Conservation (phyloP, 1,140 invertebrate species). For the Mamestra configurata region DNA sequence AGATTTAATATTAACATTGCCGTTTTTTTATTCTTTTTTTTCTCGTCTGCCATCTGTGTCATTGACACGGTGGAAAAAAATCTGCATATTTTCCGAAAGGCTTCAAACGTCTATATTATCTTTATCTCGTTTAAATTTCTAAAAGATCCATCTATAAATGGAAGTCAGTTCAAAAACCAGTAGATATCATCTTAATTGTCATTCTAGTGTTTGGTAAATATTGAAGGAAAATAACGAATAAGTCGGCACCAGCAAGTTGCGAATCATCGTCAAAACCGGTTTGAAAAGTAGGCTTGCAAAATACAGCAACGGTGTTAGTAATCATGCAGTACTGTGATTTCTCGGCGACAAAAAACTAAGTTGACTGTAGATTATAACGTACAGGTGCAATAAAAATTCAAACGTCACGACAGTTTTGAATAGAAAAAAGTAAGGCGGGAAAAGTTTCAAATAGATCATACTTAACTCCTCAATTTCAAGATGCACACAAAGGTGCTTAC, state of each 20-base stretch:
- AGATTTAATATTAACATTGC: conserved; percentile 57
- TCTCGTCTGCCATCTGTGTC: conserved; percentile 38
- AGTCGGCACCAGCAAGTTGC: conserved; percentile 46
- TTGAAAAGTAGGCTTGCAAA: conserved; percentile 80
- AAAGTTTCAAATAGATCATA: conserved; percentile 52
- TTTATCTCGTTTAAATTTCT: no score
- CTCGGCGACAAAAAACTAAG: conserved; percentile 54
- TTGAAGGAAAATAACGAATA: conserved; percentile 48
- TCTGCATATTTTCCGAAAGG: not conserved
- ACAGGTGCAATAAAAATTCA: conserved; percentile 47
- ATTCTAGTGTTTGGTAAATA: conserved; percentile 25
- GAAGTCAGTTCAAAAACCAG: not conserved
- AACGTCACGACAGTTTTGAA: conserved; percentile 24
- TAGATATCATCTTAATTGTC: not conserved
- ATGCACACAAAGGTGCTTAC: conserved; percentile 56
- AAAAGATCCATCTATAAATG: no score
- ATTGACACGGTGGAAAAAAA: conserved; percentile 26
- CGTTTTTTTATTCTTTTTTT: conserved; percentile 40
- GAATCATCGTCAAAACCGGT: conserved; percentile 75
- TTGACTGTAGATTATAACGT: conserved; percentile 41
- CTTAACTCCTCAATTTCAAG: conserved; percentile 62
- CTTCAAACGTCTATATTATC: no score
- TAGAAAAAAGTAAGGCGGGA: conserved; percentile 52
- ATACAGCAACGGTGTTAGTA: conserved; percentile 70
- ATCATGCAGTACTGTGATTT: conserved; percentile 61